Base-by-base conservation (phyloP, 2,113 vertebrate genomes). In the Ageneiosus marmoratus region DNA sequence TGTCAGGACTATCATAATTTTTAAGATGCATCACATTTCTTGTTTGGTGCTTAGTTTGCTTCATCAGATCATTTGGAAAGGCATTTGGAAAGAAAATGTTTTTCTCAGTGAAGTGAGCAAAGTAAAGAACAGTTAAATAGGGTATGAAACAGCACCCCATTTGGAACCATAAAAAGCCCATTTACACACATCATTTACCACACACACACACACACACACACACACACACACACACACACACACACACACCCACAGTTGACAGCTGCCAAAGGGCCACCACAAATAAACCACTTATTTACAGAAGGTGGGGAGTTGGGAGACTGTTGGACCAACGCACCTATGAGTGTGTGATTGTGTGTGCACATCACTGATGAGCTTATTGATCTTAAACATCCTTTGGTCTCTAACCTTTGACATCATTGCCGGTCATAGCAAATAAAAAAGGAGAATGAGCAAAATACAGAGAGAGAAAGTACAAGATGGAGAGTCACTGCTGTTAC, bases 101-200 rank as follows among this genome's bases (percentile, higher is more conserved):
- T 86, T 87, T 83, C 37, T 80, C 69, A 82, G 79, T 55, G 41
- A 69, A 80, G 63, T 79, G 77, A 41, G 84, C 86, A 89, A 90
- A 84, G 83, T 85, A 87, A 87, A 84, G 88, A 86, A 80, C 80
- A 86, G 88, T 89, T 92, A 90, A 91, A 92, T 87, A 84, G 91
- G 65, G 88, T 92, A 89, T 93, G 88, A 91, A 91, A 89, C 85
- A 89, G 89, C 86, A 86, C 80, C 80, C 87, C 88, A 87, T 51
- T 63, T 73, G 85, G 87, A 80, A 87, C 78, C 82, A 91, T 91
- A 91, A 92, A 92, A 51, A 84, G n/a, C 87, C 87, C 89, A 87
- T 91, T 91, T 92, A 89, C 86, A 91, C 90, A 89, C 85, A 90
- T 90, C 87, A 92, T 92, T 89, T 74, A 51, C 48, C 22, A 74